A percentile compares a stretch with the other conserved stretches of the same genome.
phyloP scores from a whole-genome alignment of 2,888 invertebrate genomes.

The Coleophora deauratella region DNA sequence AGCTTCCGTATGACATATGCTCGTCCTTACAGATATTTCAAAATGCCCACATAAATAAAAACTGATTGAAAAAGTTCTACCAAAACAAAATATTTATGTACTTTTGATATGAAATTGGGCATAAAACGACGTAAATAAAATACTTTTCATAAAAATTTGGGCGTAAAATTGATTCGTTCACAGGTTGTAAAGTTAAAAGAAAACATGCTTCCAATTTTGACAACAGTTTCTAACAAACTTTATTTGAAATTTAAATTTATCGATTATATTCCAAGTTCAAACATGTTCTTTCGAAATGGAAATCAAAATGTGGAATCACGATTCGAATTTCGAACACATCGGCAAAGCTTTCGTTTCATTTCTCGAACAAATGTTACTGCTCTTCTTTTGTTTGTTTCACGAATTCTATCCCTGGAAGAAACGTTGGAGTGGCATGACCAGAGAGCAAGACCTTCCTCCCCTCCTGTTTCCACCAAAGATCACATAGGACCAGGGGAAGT shows the following conservation, averaged over 20 bases:
- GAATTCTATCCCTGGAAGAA: conserved; percentile 29
- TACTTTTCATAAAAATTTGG: background rate
- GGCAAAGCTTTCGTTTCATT: conserved; percentile 53
- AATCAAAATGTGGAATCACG: conserved; percentile 3
- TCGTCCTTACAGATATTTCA: background rate
- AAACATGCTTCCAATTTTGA: too few species aligned
- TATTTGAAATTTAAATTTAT: too few species aligned
- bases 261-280: background rate
- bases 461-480: background rate
- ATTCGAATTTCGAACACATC: conserved; percentile 35
- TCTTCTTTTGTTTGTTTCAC: conserved; percentile 70
- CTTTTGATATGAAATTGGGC: too few species aligned
- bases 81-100: too few species aligned
- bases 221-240: too few species aligned
- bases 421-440: background rate
- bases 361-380: conserved; percentile 68
- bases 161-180: too few species aligned
- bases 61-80: too few species aligned
- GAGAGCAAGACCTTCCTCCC: background rate
- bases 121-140: background rate
- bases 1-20: conserved; percentile 33
- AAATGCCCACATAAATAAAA: background rate
- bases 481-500: background rate
- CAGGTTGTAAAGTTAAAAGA: too few species aligned
- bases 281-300: background rate